These are phyloP conservation scores for Physeter macrocephalus DNA, from an alignment of 2,113 vertebrate species.

Conservation along the genomic window DNA sequence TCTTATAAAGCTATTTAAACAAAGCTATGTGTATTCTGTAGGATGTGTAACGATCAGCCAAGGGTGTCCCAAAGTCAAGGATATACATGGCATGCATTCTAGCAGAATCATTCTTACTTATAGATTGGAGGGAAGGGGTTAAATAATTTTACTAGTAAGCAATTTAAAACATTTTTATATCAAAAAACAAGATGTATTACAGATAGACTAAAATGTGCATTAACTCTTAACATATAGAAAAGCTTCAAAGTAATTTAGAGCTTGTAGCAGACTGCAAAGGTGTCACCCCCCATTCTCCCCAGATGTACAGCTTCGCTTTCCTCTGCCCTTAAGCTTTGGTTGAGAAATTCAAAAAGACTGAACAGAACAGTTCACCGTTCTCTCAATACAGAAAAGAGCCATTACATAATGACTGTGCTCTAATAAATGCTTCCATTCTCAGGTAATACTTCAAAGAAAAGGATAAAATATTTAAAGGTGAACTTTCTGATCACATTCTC, in stretches of 20 bases:
- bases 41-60: neutral
- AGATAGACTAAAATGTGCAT: neutral
- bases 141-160: neutral
- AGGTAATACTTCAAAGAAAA: neutral
- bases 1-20: neutral
- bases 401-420: neutral
- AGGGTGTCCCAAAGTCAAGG: neutral
- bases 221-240: neutral
- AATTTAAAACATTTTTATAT: neutral
- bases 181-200: neutral
- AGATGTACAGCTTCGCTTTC: neutral
- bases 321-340: neutral
- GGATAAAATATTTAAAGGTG: neutral
- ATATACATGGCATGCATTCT: neutral
- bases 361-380: neutral
- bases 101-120: neutral
- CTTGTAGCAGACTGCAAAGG: neutral
- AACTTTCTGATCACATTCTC: neutral
- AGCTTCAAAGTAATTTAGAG: neutral
- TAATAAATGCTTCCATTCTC: conserved; percentile 6
- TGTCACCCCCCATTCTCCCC: too few species aligned
- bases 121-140: neutral
- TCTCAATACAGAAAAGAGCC: neutral
- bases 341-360: neutral
- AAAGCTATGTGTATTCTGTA: neutral